Evolutionary conservation across 2,113 vertebrate species (phyloP).

Genomic region (Rallus limicola): DNA sequence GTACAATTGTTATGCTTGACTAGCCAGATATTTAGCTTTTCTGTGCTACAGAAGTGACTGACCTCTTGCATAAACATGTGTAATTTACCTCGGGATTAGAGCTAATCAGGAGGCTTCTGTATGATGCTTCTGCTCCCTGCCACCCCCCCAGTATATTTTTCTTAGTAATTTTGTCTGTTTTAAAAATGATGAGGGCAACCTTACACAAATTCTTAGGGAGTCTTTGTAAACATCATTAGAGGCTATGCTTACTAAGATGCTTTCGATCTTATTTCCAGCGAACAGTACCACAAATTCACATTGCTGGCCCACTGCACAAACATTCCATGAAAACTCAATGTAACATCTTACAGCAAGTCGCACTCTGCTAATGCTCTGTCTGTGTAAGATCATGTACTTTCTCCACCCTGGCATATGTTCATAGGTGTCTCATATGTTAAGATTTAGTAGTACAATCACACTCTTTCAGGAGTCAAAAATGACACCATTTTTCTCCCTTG

Average conservation of each 20-base stretch:
- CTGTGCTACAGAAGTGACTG: not conserved
- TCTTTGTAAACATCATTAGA: not conserved
- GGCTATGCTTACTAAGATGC: not conserved
- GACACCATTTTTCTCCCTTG: not conserved
- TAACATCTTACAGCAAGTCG: not conserved
- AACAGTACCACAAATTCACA: not conserved
- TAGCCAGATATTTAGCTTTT: not conserved
- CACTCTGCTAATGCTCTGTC: not conserved
- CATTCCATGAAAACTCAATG: not conserved
- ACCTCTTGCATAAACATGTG: not conserved
- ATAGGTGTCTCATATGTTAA: not conserved
- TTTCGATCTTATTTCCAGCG: not conserved
- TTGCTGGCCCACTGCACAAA: not conserved
- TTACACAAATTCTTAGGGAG: not conserved
- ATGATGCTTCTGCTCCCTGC: not conserved
- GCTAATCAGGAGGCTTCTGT: not conserved
- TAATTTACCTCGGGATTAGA: conserved; percentile 11
- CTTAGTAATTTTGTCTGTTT: not conserved
- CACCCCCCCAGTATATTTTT: not conserved
- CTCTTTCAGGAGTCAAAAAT: not conserved
- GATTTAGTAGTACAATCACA: not conserved
- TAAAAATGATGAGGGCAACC: not conserved
- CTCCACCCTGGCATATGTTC: not conserved
- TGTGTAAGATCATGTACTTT: not conserved
- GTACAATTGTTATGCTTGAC: conserved; percentile 14